Base-by-base conservation (phyloP, 1,140 invertebrate species). In the Liolophura sinensis region DNA sequence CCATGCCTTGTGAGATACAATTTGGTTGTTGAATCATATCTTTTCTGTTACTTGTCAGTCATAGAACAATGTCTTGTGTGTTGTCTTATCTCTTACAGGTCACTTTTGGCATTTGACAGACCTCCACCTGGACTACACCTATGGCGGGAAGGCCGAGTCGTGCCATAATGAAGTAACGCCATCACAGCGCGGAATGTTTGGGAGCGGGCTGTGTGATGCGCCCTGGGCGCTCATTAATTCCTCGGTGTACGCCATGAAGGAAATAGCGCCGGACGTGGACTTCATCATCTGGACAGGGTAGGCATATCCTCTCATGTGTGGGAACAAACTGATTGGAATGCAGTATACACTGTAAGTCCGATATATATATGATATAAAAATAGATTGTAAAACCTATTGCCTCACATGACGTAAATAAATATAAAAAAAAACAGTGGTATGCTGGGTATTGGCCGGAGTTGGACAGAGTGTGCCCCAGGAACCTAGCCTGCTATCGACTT, bases 231-330 rank as follows among this genome's bases (percentile, higher is more conserved):
- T 96, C n/a, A 91, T 96, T 60, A 90, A 93, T 79, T 93, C 91
- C 24, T 92, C 93, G 5, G 89, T 92, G 12, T 86, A 87, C 72
- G 89, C 91, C 61, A 96, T 96, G 93, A 88, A 90, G 61, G 90
- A 90, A 70, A 89, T 90, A 12, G 90, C 93, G 77, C 90, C 91
- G 75, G 68, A 80, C 58, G 92, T 94, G n/a, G 93, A 95, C 84
- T 96, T 96, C 78, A 90, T 96, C 12, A 83, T 96, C 12, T 96
- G 94, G 94, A 96, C 94, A n/a, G 94, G 94, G 93, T 95, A 86
- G 88, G 88, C 85, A 20, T 40, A 20, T 5, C 9, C 3, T 9
- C 31, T 40, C 31, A 40, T 5, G 31, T 40, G 31, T 40, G 3
- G 3, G 31, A 40, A n/a, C n/a, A n/a, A 40, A 40, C 31, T 40